Percentiles rank a stretch among this genome's conserved stretches.
phyloP scores from a whole-genome alignment of 2,888 invertebrate genomes.

The Cylindroiulus punctatus region DNA sequence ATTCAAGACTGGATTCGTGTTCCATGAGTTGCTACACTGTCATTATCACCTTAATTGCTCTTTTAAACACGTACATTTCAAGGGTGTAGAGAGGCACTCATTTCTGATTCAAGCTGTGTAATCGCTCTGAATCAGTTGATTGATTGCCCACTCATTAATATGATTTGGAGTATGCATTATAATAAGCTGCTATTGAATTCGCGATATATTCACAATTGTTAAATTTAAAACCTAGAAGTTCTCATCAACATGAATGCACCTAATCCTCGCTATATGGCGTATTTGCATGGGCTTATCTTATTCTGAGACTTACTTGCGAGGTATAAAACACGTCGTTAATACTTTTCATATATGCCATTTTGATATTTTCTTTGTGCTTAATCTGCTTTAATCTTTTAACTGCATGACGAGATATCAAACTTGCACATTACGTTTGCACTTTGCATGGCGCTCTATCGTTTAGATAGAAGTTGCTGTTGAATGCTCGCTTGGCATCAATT shows the following conservation, averaged over 20 bases:
- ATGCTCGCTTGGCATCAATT: not conserved
- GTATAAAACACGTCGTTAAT: not conserved
- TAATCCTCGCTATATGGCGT: not conserved
- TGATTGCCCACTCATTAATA: not conserved
- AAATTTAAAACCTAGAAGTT: not conserved
- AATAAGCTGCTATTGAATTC: not conserved
- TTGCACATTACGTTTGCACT: not conserved
- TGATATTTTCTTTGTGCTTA: not conserved
- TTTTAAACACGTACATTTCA: too few relatives aligned
- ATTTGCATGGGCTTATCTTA: slow-evolving; percentile 13
- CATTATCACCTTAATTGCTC: too few relatives aligned
- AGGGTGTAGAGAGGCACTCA: too few relatives aligned
- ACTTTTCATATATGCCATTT: not conserved
- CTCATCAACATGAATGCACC: not conserved
- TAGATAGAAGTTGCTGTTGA: not conserved
- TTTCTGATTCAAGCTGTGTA: too few relatives aligned
- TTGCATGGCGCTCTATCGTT: not conserved
- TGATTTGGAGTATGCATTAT: not conserved
- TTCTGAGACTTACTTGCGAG: not conserved
- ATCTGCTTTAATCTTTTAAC: slow-evolving; percentile 30
- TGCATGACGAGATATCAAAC: not conserved
- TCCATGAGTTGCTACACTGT: too few relatives aligned
- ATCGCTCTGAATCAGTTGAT: not conserved
- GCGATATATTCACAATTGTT: not conserved
- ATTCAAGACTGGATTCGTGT: too few relatives aligned